Conservation (phyloP, 2,797 vertebrate genomes). For the Rhabdomys pumilio region DNA sequence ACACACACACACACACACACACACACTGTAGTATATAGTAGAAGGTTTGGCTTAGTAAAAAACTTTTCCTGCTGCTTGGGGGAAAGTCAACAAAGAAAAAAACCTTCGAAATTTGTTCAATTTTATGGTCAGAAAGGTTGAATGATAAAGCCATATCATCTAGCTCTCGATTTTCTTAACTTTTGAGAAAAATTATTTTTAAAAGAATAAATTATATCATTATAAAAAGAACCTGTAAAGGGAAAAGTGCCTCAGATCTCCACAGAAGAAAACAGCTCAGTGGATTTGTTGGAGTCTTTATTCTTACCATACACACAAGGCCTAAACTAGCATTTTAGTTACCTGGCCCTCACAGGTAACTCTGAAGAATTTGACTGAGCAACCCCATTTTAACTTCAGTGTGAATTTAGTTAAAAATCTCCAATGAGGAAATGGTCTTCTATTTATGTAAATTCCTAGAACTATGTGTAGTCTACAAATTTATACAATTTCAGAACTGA, state of each 20-base stretch:
- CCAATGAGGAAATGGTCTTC: background rate
- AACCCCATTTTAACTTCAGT: background rate
- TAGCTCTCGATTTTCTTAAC: background rate
- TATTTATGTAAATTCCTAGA: background rate
- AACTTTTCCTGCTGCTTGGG: background rate
- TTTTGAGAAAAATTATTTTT: background rate
- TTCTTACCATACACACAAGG: background rate
- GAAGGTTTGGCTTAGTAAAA: background rate
- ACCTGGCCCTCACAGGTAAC: background rate
- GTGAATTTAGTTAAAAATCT: background rate
- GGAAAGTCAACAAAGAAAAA: background rate
- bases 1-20: background rate
- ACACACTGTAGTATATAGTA: background rate
- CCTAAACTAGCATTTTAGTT: background rate
- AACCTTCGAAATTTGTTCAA: slow-evolving; percentile 13
- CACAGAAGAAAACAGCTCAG: background rate
- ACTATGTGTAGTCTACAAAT: background rate
- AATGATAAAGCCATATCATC: background rate
- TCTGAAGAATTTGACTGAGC: background rate
- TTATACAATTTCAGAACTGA: background rate
- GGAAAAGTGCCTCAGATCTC: background rate
- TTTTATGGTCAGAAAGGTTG: background rate
- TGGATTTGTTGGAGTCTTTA: background rate
- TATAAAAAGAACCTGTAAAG: background rate
- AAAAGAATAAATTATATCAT: background rate